Evolutionary conservation across 2,888 invertebrate species (phyloP), one percentile per base, ranked within the genome.

Genomic region (Bedellia somnulentella): DNA sequence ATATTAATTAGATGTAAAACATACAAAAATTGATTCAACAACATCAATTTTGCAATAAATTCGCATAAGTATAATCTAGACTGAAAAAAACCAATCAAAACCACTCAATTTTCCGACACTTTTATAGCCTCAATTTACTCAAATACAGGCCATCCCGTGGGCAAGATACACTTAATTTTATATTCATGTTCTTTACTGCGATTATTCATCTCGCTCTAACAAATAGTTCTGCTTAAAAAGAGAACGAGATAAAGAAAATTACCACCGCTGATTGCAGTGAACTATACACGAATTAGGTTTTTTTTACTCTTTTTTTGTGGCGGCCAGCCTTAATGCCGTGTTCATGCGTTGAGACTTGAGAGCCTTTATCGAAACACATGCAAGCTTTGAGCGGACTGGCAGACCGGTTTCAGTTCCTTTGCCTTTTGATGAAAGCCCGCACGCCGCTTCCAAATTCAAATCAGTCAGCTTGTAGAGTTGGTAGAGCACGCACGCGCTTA

Each of bases 321-420:
- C n/a, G n/a, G 18, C 13, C n/a, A 30, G 27, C 34, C 59, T 58
- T 70, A 70, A 70, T 67, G 61, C 62, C 54, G 60, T 62, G 67
- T 66, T 71, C 64, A 68, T 64, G 66, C 61, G 58, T 61, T 57
- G 18, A 9, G 9, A 9, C 18, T n/a, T n/a, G 57, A 62, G 59
- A 55, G 60, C 61, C 64, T 71, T 70, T 70, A 70, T 70, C 63
- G 57, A 52, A 64, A 66, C 64, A 70, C 58, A 68, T 70, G 67
- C 67, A 61, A 50, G 62, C 50, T 47, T 55, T 51, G 61, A 59
- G 57, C 57, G 58, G 58, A 57, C 58, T 57, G 61, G 57, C 57
- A 43, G 55, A 73, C 71, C 68, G 71, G 71, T 71, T 71, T 58
- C 53, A n/a, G 42, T 52, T 48, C 47, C 54, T 60, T 60, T 56